These are phyloP conservation scores for Sebastolobus alascanus DNA, from an alignment of 2,797 vertebrate genomes.

Conservation along the genomic window DNA sequence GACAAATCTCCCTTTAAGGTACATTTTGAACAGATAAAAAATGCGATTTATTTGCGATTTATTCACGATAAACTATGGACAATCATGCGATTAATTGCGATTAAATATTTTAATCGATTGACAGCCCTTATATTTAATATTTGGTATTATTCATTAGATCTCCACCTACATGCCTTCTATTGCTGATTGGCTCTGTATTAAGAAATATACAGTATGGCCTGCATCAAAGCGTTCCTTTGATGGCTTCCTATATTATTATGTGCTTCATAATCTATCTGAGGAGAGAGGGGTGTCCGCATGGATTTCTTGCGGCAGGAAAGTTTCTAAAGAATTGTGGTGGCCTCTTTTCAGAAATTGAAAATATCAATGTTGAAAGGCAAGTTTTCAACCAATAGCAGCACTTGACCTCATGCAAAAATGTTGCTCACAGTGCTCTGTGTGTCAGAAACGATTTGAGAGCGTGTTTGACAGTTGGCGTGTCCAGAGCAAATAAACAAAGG, in stretches of 20 bases:
- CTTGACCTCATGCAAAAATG: not conserved
- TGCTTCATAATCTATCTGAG: not conserved
- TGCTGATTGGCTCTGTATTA: not conserved
- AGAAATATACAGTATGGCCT: not conserved
- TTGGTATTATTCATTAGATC: not conserved
- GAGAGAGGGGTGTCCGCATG: not conserved
- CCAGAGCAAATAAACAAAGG: constrained; percentile 14
- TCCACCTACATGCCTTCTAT: not conserved
- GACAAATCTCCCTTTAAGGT: too few relatives aligned
- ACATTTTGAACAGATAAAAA: too few relatives aligned
- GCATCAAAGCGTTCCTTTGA: constrained; percentile 3
- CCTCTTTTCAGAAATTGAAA: not conserved
- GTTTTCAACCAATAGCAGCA: not conserved
- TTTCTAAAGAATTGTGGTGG: not conserved
- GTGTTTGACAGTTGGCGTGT: constrained; percentile 14
- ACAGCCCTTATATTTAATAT: not conserved
- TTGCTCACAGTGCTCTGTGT: not conserved
- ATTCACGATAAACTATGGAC: too few relatives aligned
- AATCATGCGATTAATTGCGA: too few relatives aligned
- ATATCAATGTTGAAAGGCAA: not conserved
- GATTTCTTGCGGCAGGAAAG: constrained; percentile 1
- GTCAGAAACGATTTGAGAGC: not conserved
- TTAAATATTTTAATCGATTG: not conserved
- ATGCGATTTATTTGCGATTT: too few relatives aligned
- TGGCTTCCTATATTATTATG: not conserved